phyloP scores from a whole-genome alignment of 2,888 invertebrate genomes.

The Pogonocherus hispidulus region DNA sequence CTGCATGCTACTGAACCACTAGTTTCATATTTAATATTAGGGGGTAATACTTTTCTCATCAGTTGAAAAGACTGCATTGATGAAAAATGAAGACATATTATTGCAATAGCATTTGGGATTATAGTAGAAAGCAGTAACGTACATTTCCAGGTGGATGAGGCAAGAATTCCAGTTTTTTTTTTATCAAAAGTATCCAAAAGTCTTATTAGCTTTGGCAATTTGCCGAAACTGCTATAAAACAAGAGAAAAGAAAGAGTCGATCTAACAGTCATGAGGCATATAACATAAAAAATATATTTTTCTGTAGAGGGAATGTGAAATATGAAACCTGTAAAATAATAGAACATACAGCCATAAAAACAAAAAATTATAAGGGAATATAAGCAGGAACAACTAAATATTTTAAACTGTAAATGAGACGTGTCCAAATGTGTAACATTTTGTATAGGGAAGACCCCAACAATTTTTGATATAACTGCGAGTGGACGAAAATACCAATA shows the following conservation, averaged over 20 bases:
- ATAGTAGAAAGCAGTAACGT: constrained; percentile 33
- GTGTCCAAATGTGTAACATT: constrained; percentile 44
- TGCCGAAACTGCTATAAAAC: constrained; percentile 38
- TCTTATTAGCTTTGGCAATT: constrained; percentile 46
- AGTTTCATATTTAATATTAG: neutral
- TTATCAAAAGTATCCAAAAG: constrained; percentile 49
- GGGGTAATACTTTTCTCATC: constrained; percentile 17
- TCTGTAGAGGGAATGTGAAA: constrained; percentile 21
- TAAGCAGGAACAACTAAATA: constrained; percentile 42
- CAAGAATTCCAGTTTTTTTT: constrained; percentile 36
- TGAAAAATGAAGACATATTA: constrained; percentile 12
- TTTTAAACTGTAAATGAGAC: constrained; percentile 37
- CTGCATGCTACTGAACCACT: constrained; percentile 26
- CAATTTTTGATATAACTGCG: constrained; percentile 46
- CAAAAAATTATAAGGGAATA: constrained; percentile 42
- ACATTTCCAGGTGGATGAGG: neutral
- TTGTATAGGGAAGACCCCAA: constrained; percentile 53
- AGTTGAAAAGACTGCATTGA: constrained; percentile 7
- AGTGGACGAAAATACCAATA: constrained; percentile 55
- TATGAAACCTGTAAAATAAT: constrained; percentile 43
- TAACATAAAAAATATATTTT: constrained; percentile 29
- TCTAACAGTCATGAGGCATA: constrained; percentile 38
- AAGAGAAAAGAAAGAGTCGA: constrained; percentile 45
- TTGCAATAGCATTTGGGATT: constrained; percentile 31
- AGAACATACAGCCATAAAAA: constrained; percentile 30